phyloP scores from a whole-genome alignment of 2,888 invertebrate species.

The Elmis aenea region DNA sequence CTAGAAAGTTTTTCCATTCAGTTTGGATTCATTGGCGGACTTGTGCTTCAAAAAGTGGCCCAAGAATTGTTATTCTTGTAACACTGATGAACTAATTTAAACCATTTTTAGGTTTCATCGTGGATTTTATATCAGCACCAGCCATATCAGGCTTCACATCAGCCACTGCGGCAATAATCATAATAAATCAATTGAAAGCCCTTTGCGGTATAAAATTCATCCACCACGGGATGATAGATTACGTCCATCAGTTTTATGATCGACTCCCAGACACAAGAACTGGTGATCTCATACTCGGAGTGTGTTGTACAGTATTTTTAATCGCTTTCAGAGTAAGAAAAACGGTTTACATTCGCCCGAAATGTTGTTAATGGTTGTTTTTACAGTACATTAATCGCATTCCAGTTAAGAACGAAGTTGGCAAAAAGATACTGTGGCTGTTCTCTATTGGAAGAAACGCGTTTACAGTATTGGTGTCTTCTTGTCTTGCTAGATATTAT shows the following conservation, averaged over 20 bases:
- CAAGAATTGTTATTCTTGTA: not conserved
- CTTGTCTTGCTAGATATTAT: slow-evolving; percentile 56
- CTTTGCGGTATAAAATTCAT: slow-evolving; percentile 65
- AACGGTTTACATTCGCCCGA: not conserved
- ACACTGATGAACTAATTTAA: not conserved
- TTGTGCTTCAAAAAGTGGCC: no score
- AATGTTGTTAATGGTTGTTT: slow-evolving; percentile 23
- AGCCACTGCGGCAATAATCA: slow-evolving; percentile 75
- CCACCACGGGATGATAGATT: slow-evolving; percentile 63
- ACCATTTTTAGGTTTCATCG: slow-evolving; percentile 64
- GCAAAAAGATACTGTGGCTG: slow-evolving; percentile 64
- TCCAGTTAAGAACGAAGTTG: slow-evolving; percentile 40
- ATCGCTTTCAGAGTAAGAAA: slow-evolving; percentile 61
- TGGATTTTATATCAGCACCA: slow-evolving; percentile 78
- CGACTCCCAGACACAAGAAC: slow-evolving; percentile 51
- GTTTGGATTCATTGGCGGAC: no score
- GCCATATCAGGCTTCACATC: slow-evolving; percentile 82
- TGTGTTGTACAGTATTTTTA: slow-evolving; percentile 60
- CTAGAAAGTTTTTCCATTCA: no score
- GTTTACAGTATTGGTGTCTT: slow-evolving; percentile 62
- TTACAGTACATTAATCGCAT: slow-evolving; percentile 64
- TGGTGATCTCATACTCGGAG: slow-evolving; percentile 62
- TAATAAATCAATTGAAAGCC: slow-evolving; percentile 68
- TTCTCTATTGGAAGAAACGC: slow-evolving; percentile 76
- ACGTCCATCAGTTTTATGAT: slow-evolving; percentile 49